phyloP scores from a whole-genome alignment of 2,888 invertebrate genomes.

The Heliconius cydno region DNA sequence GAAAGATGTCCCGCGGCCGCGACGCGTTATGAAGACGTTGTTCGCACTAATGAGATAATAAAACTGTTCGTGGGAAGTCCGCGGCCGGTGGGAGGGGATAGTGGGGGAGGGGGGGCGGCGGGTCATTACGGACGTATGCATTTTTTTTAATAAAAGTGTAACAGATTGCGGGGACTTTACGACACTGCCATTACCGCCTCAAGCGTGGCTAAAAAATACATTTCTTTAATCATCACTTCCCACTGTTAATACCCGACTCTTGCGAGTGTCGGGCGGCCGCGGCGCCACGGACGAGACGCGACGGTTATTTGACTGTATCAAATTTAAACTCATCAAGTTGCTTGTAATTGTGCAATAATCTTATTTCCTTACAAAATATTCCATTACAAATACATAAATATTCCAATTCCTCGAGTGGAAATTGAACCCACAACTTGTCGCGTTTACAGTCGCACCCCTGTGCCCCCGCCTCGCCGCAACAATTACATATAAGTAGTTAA shows the following conservation, averaged over 20 bases:
- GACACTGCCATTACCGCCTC: conserved; percentile 21
- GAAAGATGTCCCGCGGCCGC: conserved; percentile 74
- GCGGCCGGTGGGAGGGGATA: conserved; percentile 28
- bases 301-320: background rate
- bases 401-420: too few species aligned
- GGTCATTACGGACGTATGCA: conserved; percentile 44
- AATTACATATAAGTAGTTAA: background rate
- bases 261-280: background rate
- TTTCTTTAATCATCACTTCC: conserved; percentile 24
- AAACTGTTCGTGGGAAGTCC: conserved; percentile 68
- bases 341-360: background rate
- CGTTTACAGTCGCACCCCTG: too few species aligned
- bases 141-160: conserved; percentile 43
- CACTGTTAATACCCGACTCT: background rate
- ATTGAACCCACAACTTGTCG: too few species aligned
- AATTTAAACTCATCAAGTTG: conserved; percentile 1
- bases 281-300: background rate
- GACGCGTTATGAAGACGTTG: conserved; percentile 79
- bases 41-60: conserved; percentile 78
- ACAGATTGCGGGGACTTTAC: conserved; percentile 40
- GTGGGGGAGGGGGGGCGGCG: background rate
- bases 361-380: background rate
- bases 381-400: too few species aligned
- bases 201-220: conserved; percentile 27
- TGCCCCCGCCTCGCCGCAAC: too few species aligned